phyloP scores from a whole-genome alignment of 2,888 invertebrate genomes.

The Campoletis raptor region DNA sequence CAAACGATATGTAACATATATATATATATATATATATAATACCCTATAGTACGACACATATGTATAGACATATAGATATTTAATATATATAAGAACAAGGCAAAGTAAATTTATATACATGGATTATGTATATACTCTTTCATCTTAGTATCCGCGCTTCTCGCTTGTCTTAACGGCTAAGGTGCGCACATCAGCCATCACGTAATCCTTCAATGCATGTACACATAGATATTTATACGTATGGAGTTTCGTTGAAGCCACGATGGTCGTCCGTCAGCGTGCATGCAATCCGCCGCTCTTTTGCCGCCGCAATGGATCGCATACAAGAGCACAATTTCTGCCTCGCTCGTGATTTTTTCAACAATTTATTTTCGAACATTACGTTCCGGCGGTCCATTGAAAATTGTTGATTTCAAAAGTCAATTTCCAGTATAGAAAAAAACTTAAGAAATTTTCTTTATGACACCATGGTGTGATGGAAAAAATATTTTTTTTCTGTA shows the following conservation, averaged over 20 bases:
- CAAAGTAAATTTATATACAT: conserved; percentile 27
- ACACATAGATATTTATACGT: conserved; percentile 40
- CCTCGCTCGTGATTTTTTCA: neutral
- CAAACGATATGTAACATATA: conserved; percentile 20
- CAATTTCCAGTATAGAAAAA: neutral
- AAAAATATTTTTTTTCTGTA: neutral
- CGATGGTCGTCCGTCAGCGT: conserved; percentile 77
- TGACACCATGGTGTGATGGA: neutral
- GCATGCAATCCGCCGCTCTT: conserved; percentile 74
- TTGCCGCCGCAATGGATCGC: conserved; percentile 67
- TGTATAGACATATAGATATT: conserved; percentile 24
- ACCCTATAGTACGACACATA: conserved; percentile 10
- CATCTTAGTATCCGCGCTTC: conserved; percentile 55
- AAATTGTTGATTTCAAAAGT: neutral
- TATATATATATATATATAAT: conserved; percentile 33
- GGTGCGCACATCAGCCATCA: conserved; percentile 52
- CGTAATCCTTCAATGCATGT: conserved; percentile 44
- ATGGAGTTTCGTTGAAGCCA: conserved; percentile 71
- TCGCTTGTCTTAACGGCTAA: conserved; percentile 56
- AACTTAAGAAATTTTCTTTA: neutral
- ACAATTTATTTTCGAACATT: conserved; percentile 65
- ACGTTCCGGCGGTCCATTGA: neutral
- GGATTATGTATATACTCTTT: conserved; percentile 17
- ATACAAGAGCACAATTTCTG: conserved; percentile 45
- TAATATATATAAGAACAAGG: conserved; percentile 11